Base-by-base conservation (phyloP, 35 echinoderm and acorn worm genomes). In the Lytechinus variegatus region DNA sequence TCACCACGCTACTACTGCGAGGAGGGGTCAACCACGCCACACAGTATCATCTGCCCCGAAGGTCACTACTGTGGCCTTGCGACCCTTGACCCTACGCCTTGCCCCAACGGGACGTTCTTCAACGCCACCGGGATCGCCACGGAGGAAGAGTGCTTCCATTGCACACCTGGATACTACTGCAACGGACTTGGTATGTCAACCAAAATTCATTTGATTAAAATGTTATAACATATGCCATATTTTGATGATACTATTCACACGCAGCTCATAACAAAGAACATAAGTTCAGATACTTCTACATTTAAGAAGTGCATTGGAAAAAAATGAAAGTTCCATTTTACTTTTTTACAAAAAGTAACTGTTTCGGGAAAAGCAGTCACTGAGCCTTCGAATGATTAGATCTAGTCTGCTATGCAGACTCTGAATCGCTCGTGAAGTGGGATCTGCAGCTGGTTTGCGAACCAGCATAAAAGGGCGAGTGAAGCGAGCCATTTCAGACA, bases 71-170 rank as follows among this genome's bases (percentile, higher is more conserved):
- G 98, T 94, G 95, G 91, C 27, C 89, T 95, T 58, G 93, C 95
- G 53, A 99, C 98, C 10, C 89, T 96, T 87, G 96, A 99, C 61
- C 98, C 98, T 27, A 60, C 29, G 61, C 97, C 98, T 29, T 99
- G 98, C 94, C 97, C 98, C 8, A 99, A 97, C 95, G 98, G 97
- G 27, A 99, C 98, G 19, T 99, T 99, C 97, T 97, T 96, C n/a
- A 99, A 99, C 86, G 97, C 54, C n/a, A 99, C 98, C 1, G 98
- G 97, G 2, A 92, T 99, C 33, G 94, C 95, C 1, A 33, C 54
- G 27, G 96, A 91, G 54, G 33, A 44, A 3, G 95, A 99, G 11
- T 99, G 98, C 60, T 95, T 99, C 27, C 54, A 92, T 21, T 99
- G 98, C 53, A 97, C 95, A 28, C 97, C 98, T 54, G 98, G 98